Evolutionary conservation across 2,888 invertebrate species (phyloP).

Genomic region (Dexiosoma caninum): DNA sequence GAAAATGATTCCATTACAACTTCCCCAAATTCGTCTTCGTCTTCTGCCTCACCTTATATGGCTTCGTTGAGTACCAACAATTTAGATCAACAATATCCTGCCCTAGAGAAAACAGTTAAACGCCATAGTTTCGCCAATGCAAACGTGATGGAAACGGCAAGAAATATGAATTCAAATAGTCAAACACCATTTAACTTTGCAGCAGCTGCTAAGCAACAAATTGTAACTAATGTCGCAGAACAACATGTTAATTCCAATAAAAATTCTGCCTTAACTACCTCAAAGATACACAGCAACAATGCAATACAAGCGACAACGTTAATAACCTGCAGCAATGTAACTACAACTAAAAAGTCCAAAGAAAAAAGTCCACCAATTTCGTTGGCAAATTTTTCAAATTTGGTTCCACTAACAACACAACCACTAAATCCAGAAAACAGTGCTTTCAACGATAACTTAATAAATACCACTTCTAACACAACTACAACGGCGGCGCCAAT

Average conservation of each 20-base stretch:
- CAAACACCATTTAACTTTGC: slow-evolving; percentile 64
- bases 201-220: slow-evolving; percentile 65
- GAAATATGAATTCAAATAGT: slow-evolving; percentile 37
- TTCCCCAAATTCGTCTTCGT: slow-evolving; percentile 54
- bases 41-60: slow-evolving; percentile 43
- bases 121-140: slow-evolving; percentile 73
- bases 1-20: slow-evolving; percentile 71
- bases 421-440: slow-evolving; percentile 6
- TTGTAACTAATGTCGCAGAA: slow-evolving; percentile 35
- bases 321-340: slow-evolving; percentile 20
- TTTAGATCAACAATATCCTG: slow-evolving; percentile 77
- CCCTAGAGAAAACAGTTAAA: slow-evolving; percentile 78
- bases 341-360: slow-evolving; percentile 57
- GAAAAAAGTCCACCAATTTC: slow-evolving; percentile 56
- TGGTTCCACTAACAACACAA: background rate
- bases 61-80: slow-evolving; percentile 71
- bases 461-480: background rate
- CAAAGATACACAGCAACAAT: slow-evolving; percentile 57
- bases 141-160: slow-evolving; percentile 39
- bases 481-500: slow-evolving; percentile 31
- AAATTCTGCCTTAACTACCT: slow-evolving; percentile 62
- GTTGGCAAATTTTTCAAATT: slow-evolving; percentile 15
- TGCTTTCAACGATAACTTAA: background rate
- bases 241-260: slow-evolving; percentile 43
- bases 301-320: slow-evolving; percentile 54